Evolutionary conservation across 2,113 vertebrate species (phyloP), one percentile per base, ranked within the genome.

Genomic region (Tichodroma muraria): DNA sequence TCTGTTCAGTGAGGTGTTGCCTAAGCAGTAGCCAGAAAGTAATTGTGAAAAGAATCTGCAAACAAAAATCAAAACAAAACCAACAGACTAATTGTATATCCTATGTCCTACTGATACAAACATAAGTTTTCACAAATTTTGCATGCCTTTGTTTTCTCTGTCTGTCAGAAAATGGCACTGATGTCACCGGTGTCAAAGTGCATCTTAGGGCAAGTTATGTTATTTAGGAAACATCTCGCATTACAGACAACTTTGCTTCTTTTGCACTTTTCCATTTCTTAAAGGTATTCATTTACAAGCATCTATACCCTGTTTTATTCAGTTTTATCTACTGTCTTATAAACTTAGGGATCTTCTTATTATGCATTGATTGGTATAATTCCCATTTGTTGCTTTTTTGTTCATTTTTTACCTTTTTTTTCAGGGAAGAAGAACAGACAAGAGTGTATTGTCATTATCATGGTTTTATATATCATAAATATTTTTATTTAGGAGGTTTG

Each of bases 21-120:
- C 98, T 98, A 91, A 99, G 98, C 94, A 99, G 98, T 72, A 99
- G 98, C 99, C 99, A 99, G 95, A 99, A 99, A 50, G 98, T 99
- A 97, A 99, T 98, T 85, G 98, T 98, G 96, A 98, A 99, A 96
- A 99, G 97, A 80, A 99, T 98, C 99, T 99, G 92, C 88, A 94
- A 91, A 35, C 37, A 97, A 85, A 96, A 92, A 97, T 60, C 15
- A 93, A 87, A 93, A 88, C 22, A 66, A 88, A 87, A 91, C 19
- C 40, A 95, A 95, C 78, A 94, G 50, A 86, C 85, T 94, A 96
- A 90, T 90, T 94, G 80, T 79, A 92, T 60, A 69, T 81, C 42
- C 88, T 78, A 84, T 17, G 56, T 79, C 35, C 77, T 88, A 70
- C 60, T 84, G 80, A 84, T n/a, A 53, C 15, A 93, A 89, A 30